Conservation (phyloP, 2,113 vertebrate species). For the Zosterops pallidus region DNA sequence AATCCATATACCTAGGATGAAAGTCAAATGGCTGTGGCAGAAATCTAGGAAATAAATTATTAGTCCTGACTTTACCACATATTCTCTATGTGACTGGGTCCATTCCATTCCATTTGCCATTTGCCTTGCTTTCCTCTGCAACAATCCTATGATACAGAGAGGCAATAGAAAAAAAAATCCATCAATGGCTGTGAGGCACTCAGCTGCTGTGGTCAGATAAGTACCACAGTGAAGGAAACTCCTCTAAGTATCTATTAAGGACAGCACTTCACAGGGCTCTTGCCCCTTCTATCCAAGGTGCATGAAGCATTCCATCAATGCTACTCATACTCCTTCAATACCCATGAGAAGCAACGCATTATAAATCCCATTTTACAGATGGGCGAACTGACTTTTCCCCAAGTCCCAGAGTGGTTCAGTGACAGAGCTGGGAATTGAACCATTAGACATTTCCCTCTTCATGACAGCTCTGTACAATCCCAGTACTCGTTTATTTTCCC, state of each 20-base stretch:
- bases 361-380: slow-evolving; percentile 71
- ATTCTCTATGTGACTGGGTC: background rate
- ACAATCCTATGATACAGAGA: background rate
- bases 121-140: slow-evolving; percentile 1
- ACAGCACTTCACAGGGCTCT: slow-evolving; percentile 53
- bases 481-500: slow-evolving; percentile 60
- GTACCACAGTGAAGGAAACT: slow-evolving; percentile 51
- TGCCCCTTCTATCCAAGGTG: slow-evolving; percentile 62
- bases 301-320: slow-evolving; percentile 48
- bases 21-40: background rate
- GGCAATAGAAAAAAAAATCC: background rate
- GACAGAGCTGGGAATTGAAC: slow-evolving; percentile 67
- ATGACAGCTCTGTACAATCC: slow-evolving; percentile 64
- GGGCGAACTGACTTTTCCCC: slow-evolving; percentile 62
- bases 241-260: slow-evolving; percentile 66
- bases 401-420: slow-evolving; percentile 64
- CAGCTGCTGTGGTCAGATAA: slow-evolving; percentile 64
- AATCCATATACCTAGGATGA: background rate
- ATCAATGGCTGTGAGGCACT: slow-evolving; percentile 41
- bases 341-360: slow-evolving; percentile 52
- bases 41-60: background rate
- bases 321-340: slow-evolving; percentile 37
- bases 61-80: background rate
- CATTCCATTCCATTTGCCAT: background rate
- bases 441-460: slow-evolving; percentile 51